Evolutionary conservation across 2,888 invertebrate genomes (phyloP), one percentile per base, ranked within the genome.

Genomic region (Herminia tarsipennalis): DNA sequence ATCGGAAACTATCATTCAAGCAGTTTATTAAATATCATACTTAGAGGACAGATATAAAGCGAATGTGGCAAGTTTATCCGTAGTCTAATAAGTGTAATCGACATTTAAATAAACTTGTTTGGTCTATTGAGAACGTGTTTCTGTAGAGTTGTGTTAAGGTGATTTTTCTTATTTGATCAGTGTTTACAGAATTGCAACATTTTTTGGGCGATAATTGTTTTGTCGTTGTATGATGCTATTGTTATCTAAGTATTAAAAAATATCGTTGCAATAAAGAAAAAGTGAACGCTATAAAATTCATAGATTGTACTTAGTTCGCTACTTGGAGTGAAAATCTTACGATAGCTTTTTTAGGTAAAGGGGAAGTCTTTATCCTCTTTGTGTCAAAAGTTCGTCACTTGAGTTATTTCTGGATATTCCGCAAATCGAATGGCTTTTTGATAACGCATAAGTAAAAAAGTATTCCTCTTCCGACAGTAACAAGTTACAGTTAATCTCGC

Each of bases 1-100:
- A 69, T 69, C 62, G 66, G 52, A 60, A 64, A 70, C 51, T 49
- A 63, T 63, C 52, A 55, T 56, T 66, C 39, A 58, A 56, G 48
- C 63, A 42, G 32, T 24, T 33, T 37, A 27, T 30, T 50, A 38
- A 50, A 43, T 57, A 48, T 46, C n/a, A 33, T 46, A 42, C 24
- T 65, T 50, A 33, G 18, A 52, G 32, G 43, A 50, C 14, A 44
- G 32, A 45, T 45, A 38, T 46, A 30, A 53, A 55, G 28, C 33
- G 16, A 49, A 53, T 39, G 58, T 57, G 55, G 60, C 60, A 47
- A 52, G 41, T 48, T 39, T 6, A 37, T 56, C 41, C 38, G 43
- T 51, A 21, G 12, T 36, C 50, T 13, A 47, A 36, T 32, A 37
- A 37, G 24, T 44, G 36, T 30, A 5, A 29, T 18, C 13, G 28